Base-by-base conservation (phyloP, 2,797 vertebrate genomes). In the Aratinga solstitialis region DNA sequence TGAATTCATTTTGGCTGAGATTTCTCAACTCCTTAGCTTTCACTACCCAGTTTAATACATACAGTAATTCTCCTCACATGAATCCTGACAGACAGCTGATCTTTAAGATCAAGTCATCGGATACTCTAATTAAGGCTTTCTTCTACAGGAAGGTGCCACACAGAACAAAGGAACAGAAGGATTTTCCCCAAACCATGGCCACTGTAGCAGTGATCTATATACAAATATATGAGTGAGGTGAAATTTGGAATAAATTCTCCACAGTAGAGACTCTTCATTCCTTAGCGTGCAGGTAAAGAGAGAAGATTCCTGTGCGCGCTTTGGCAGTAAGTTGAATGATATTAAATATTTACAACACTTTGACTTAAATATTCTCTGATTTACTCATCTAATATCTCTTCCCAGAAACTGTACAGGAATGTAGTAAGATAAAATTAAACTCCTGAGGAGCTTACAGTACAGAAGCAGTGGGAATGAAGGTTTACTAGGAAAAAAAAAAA, bases 1-100 rank as follows among this genome's bases (percentile, higher is more conserved):
- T 54, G 21, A 84, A 84, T 76, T 93, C 4, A 63, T 84, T 80
- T 77, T 61, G 72, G 59, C 78, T 87, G 75, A 76, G 83, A 40
- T 82, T 74, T 73, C 85, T 75, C 66, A 76, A 5, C 29, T 91
- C 48, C 24, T 81, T 74, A 88, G 43, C 51, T 84, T 92, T 80
- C 73, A 68, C 38, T 81, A 20, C 15, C 17, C 17, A 30, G n/a
- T 93, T 78, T 38, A 78, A 62, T 32, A 29, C 18, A 32, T 62
- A 50, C 45, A 69, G 15, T 84, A 76, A 81, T 53, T 93, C 38
- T 85, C 20, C 66, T 87, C 51, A 69, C 69, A 90, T 36, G 32
- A 90, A 87, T 90, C 34, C 85, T 91, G 63, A 76, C 63, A 79
- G 82, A 86, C 50, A 89, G 50, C 42, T 83, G 74, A 89, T 91